Base-by-base conservation (phyloP, 64 coral and sea anemone genomes). In the Trachythela sp. region DNA sequence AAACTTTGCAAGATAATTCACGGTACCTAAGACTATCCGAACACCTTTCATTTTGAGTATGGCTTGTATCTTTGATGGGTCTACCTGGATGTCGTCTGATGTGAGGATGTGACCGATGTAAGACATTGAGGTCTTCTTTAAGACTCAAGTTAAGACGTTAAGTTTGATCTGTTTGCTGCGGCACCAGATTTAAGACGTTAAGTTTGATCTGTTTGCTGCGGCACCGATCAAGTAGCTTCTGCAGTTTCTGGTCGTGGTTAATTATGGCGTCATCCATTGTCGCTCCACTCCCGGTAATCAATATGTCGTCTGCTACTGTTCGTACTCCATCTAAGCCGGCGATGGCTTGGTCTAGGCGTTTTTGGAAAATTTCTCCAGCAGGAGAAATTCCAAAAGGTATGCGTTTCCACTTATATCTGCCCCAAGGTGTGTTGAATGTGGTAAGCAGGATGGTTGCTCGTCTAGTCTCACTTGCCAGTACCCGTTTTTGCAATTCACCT, bases 51-150 rank as follows among this genome's bases (percentile, higher is more conserved):
- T 87, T 67, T 87, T 32, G 29, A 64, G 13, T 7, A 87, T 50
- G 0, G 86, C 86, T 18, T 50, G 9, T 0, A 87, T 15, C 38
- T 87, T 87, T 1, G 24, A 51, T 4, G 86, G 84, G 52, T 68
- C 83, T 15, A 48, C 50, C 15, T 90, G 84, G 24, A 90, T 27
- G 9, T 49, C 80, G 68, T 67, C 27, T n/a, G 13, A 22, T 2
- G 50, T 85, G 30, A 90, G 48, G 0, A 90, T 13, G 48, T 85
- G 80, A 31, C 83, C 80, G 15, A 85, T 90, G 83, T 48, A 90
- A 2, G 48, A 75, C 41, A 83, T 40, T 20, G 36, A 85, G 11
- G 43, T 85, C 2, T 27, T 8, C 20, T 48, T 41, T 2, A 85
- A n/a, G n/a, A 48, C 40, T 85, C 0, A 13, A 0, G 8, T 54